Percentiles rank a stretch among this genome's conserved stretches.
phyloP scores from a whole-genome alignment of 2,797 vertebrate species.

The Thripadectes ignobilis region DNA sequence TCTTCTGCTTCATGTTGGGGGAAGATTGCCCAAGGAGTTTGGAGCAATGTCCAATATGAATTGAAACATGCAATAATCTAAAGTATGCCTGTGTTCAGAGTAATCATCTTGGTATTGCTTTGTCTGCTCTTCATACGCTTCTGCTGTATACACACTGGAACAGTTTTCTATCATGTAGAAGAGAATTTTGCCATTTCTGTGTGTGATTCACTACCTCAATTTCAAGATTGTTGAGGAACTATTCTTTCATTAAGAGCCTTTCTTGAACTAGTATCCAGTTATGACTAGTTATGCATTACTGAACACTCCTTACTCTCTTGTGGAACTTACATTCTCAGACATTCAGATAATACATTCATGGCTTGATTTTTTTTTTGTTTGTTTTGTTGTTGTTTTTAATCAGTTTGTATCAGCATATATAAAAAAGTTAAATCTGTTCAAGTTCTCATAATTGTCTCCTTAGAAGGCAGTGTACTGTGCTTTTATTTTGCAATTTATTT shows the following conservation, averaged over 20 bases:
- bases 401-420: not conserved
- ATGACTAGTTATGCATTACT: constrained; percentile 62
- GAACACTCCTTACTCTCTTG: constrained; percentile 19
- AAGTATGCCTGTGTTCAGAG: not conserved
- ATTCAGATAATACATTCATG: not conserved
- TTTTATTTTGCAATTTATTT: not conserved
- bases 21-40: not conserved
- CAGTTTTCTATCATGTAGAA: not conserved
- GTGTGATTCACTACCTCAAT: not conserved
- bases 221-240: not conserved
- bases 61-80: not conserved
- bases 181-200: not conserved
- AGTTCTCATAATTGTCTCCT: not conserved
- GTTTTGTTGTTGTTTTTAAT: not conserved
- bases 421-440: not conserved
- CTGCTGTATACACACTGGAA: not conserved
- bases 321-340: not conserved
- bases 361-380: not conserved
- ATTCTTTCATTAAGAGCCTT: not conserved
- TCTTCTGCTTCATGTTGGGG: not conserved
- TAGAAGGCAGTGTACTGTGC: not conserved
- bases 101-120: not conserved
- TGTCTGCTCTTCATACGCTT: not conserved
- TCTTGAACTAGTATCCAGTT: not conserved
- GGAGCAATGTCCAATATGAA: not conserved